Base-by-base conservation (phyloP, 2,888 invertebrate genomes). In the Synanthedon tipuliformis region DNA sequence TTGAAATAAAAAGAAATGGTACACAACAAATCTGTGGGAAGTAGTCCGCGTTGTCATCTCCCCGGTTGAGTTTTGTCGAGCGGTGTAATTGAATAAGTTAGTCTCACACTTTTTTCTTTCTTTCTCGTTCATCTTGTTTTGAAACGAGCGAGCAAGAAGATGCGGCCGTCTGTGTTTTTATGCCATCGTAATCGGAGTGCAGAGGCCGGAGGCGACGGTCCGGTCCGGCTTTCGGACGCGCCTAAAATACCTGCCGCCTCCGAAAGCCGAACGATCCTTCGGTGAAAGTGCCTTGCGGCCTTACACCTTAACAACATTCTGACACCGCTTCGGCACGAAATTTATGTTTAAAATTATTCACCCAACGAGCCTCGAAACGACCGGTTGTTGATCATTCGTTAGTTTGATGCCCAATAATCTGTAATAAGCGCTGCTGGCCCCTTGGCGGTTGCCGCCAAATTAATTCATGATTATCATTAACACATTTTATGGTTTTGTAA, bases 211-310 rank as follows among this genome's bases (percentile, higher is more conserved):
- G 52, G 52, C 54, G 27, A 18, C 41, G 49, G 52, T 54, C 50
- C 41, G 49, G 52, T 54, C 50, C 62, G 62, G 67, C 62, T 62
- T 68, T 60, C 23, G 68, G 66, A 68, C 67, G 63, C 65, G 68
- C 61, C 69, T 67, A 68, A 65, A 68, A 65, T 65, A 72, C 73
- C 68, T 69, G 69, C 57, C 57, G 69, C 65, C 60, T 57, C 75
- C 75, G 76, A 79, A 75, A 78, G 75, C 75, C 71, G 73, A 62
- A 68, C 75, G 81, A 74, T 74, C 77, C 75, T 69, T 68, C 34
- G 82, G 85, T 80, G 85, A 85, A 85, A 85, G 85, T 83, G 79
- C 73, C 73, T 67, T 63, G 68, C 71, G 75, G 71, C 71, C 67
- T 71, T 71, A 63, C 63, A 63, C 59, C 59, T 58, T 54, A 53